Conservation (phyloP, 1,140 invertebrate genomes). For the Drosophila ohnishii region DNA sequence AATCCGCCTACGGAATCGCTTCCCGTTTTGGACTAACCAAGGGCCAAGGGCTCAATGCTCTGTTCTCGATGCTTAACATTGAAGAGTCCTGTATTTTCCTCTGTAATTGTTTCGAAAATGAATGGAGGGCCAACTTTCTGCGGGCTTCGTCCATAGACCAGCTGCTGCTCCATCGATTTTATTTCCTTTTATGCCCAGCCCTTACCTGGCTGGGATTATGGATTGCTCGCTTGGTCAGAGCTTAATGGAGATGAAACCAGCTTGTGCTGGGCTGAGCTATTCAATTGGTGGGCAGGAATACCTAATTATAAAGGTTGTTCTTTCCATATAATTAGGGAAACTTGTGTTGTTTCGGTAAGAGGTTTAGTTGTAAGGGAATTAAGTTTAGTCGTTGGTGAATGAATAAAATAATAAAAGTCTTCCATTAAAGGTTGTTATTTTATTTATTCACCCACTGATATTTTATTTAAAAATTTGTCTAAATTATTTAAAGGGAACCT, state of each 20-base stretch:
- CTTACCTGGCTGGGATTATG: conserved; percentile 30
- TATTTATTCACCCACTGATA: background rate
- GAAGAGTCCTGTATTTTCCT: conserved; percentile 18
- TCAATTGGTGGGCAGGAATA: conserved; percentile 2
- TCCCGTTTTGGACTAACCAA: background rate
- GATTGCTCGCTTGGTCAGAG: conserved; percentile 24
- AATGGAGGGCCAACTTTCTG: conserved; percentile 25
- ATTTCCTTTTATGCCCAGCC: conserved; percentile 17
- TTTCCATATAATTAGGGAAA: background rate
- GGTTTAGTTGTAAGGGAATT: background rate
- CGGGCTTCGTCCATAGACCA: conserved; percentile 27
- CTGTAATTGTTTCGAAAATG: conserved; percentile 51
- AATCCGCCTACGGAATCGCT: conserved; percentile 5
- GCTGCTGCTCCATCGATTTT: conserved; percentile 38
- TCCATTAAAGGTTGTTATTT: background rate
- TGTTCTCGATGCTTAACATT: conserved; percentile 35
- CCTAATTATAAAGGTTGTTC: conserved; percentile 1
- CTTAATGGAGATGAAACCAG: conserved; percentile 25
- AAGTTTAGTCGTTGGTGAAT: background rate
- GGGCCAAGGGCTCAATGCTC: no score
- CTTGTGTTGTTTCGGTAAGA: background rate
- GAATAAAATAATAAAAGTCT: no score
- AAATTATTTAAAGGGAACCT: background rate
- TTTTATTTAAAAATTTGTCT: background rate
- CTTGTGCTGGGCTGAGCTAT: background rate